Evolutionary conservation across 2,797 vertebrate genomes (phyloP), one percentile per base, ranked within the genome.

Genomic region (Silurus lanzhouensis): DNA sequence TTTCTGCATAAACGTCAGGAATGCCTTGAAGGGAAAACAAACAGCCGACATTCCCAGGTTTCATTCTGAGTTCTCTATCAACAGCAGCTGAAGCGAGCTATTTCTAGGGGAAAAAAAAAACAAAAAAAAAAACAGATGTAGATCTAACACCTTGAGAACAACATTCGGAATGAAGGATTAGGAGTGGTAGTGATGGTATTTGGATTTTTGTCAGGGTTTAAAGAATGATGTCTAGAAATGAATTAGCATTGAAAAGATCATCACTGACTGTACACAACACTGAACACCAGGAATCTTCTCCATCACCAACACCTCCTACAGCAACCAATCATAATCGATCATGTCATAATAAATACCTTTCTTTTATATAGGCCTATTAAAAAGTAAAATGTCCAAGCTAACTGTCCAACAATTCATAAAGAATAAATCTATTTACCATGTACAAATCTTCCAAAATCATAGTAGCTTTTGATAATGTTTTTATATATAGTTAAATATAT

Each of bases 301-400:
- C 67, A 68, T 68, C 31, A 68, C 15, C 67, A 66, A 25, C 64
- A 66, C 25, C 64, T 68, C 31, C 67, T 68, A 38, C 67, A 68
- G 13, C 14, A 66, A 27, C 12, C 25, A 25, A 14, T 14, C 64
- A 66, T 27, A 27, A 27, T 66, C 25, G 4, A 66, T 66, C 25
- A 22, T 52, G 48, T 52, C 48, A 52, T 52, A 52, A 52, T 52
- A 52, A 7, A n/a, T 7, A 63, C 61, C 20, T 63, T 63, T 63
- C 22, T 63, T 9, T 9, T 8, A 63, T 15, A 19, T 15, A 63
- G 20, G 20, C 20, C 61, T 63, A 9, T 63, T 8, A 60, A 60
- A 63, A n/a, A 22, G 25, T 13, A 12, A n/a, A 66, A 27, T 63
- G 61, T 8, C 4, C 48, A 52, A 10, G 48, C 48, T 52, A 9